Percentiles rank a stretch among this genome's conserved stretches.
Evolutionary conservation across 2,888 invertebrate species (phyloP).

Genomic region (Synanthedon vespiformis): DNA sequence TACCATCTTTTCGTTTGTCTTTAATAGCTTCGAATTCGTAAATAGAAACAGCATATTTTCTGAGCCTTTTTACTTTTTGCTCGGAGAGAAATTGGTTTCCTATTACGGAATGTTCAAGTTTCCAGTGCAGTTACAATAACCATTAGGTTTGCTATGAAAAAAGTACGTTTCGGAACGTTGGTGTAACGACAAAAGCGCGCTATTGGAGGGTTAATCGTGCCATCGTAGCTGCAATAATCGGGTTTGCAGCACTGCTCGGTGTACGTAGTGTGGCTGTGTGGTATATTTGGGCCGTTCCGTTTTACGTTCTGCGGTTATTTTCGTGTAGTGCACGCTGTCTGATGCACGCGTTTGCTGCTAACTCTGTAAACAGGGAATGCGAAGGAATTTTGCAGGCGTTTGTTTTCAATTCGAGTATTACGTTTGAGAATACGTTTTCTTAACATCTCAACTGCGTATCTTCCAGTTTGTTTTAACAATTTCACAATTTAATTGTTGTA

Average conservation of each 20-base stretch:
- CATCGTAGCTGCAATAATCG: constrained; percentile 48
- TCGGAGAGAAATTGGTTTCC: neutral
- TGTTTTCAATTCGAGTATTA: constrained; percentile 23
- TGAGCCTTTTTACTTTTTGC: neutral
- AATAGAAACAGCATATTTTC: neutral
- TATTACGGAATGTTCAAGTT: neutral
- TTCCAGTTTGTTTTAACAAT: too few relatives aligned
- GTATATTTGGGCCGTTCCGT: constrained; percentile 21
- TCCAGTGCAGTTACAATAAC: neutral
- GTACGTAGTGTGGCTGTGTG: constrained; percentile 3
- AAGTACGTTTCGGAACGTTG: constrained; percentile 15
- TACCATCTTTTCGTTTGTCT: constrained; percentile 9
- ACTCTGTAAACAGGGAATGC: constrained; percentile 19
- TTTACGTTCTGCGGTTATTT: constrained; percentile 38
- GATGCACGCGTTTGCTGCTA: constrained; percentile 20
- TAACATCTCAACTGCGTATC: neutral
- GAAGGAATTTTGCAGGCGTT: constrained; percentile 21
- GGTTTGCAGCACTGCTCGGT: constrained; percentile 23
- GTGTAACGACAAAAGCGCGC: constrained; percentile 23
- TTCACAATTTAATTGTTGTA: too few relatives aligned
- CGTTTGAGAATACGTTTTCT: neutral
- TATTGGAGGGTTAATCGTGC: constrained; percentile 37
- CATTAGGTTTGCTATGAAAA: neutral
- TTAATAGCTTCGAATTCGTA: neutral
- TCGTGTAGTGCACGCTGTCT: constrained; percentile 31